Base-by-base conservation (phyloP, 2,888 invertebrate species). In the Lamproptera curius region DNA sequence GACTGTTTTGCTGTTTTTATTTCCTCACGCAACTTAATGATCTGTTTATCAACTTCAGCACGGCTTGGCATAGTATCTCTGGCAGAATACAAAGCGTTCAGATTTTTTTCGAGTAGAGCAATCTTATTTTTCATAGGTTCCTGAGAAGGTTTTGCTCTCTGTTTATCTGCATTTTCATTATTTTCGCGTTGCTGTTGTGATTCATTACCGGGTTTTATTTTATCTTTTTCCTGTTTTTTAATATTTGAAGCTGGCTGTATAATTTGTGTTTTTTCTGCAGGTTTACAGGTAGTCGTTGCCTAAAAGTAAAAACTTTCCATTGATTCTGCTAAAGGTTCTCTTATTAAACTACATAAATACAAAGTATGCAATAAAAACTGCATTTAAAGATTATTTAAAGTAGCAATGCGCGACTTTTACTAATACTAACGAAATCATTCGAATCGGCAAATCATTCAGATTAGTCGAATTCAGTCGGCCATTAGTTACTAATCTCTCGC, bases 41-140 rank as follows among this genome's bases (percentile, higher is more conserved):
- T 54, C 54, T 56, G 52, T 52, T 54, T 56, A 53, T 56, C 57
- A 55, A 57, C 53, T 57, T 56, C 57, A 55, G 53, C 52, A 40
- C 56, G 43, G 44, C 33, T 54, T 55, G 55, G 49, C 53, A 55
- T 54, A 57, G 53, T 55, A 55, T 56, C 56, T 53, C 56, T 57
- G 52, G 56, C 56, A 54, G 51, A 55, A 55, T 54, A 55, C 56
- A 55, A 52, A 56, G 51, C 54, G 20, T 54, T 55, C 52, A 57
- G 47, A 51, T 55, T 56, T 53, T 54, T 52, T 53, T 57, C 52
- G 52, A 56, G 58, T 51, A 55, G 48, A 54, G 51, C 42, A 57
- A 54, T 53, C 51, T 48, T 51, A 53, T 46, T 54, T 51, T 54
- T 54, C 51, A 53, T 47, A 53, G 48, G 46, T 51, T 51, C 52